These are phyloP conservation scores for Conomelus anceps DNA, from an alignment of 2,888 invertebrate species.

Conservation along the genomic window DNA sequence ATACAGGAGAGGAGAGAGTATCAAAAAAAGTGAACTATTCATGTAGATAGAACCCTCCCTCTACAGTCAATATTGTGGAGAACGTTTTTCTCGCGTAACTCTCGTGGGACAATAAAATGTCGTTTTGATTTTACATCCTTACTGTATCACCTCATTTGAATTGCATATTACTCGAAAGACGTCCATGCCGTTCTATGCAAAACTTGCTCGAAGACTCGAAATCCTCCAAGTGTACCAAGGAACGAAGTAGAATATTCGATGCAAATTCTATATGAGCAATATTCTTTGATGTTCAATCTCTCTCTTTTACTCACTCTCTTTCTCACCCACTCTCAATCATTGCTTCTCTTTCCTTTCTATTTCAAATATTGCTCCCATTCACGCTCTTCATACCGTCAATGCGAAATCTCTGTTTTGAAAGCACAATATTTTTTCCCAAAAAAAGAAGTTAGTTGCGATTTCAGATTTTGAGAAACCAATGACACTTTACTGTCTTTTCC, in stretches of 20 bases:
- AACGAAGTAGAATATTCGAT: background rate
- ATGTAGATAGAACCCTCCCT: background rate
- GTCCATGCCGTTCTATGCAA: background rate
- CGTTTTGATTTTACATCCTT: background rate
- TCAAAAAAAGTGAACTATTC: background rate
- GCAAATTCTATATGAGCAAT: background rate
- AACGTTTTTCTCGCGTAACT: background rate
- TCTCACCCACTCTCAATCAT: background rate
- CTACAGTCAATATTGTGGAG: background rate
- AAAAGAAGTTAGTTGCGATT: background rate
- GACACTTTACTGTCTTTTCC: background rate
- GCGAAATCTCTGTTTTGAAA: background rate
- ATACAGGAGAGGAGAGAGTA: background rate
- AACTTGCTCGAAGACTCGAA: background rate
- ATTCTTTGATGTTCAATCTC: background rate
- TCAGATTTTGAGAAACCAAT: background rate
- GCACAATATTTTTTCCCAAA: background rate
- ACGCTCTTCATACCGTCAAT: background rate
- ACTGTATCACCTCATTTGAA: background rate
- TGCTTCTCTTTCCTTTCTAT: background rate
- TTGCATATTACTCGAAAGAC: background rate
- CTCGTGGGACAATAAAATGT: background rate
- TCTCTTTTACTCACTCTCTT: background rate
- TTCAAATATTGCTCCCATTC: background rate
- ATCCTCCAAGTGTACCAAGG: no score